A percentile compares a stretch with the other conserved stretches of the same genome.
phyloP scores from a whole-genome alignment of 2,888 invertebrate species.

The Plemyria rubiginata region DNA sequence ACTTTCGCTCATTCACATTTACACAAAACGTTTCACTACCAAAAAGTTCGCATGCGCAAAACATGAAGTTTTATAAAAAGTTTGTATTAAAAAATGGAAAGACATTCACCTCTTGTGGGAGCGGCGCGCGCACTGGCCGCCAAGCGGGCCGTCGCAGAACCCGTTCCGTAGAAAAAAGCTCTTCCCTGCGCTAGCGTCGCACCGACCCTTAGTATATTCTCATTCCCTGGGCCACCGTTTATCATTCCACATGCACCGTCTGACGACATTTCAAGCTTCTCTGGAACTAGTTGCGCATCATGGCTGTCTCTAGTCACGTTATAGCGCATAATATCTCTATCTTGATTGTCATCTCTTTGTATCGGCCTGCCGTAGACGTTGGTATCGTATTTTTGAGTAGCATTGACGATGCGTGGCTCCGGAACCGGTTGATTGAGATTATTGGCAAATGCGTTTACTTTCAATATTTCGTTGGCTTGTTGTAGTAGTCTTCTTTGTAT shows the following conservation, averaged over 20 bases:
- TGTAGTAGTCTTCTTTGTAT: conserved; percentile 75
- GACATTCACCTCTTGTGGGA: conserved; percentile 81
- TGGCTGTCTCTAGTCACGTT: conserved; percentile 54
- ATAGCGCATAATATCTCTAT: conserved; percentile 11
- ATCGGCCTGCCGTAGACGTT: conserved; percentile 68
- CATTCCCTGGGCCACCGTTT: conserved; percentile 72
- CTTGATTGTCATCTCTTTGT: conserved; percentile 56
- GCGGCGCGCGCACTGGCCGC: conserved; percentile 85
- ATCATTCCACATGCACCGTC: conserved; percentile 63
- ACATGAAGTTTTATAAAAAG: conserved; percentile 43
- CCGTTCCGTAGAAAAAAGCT: conserved; percentile 86
- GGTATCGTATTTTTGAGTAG: conserved; percentile 64
- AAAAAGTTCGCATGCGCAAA: conserved; percentile 40
- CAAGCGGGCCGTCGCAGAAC: conserved; percentile 83
- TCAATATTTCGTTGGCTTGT: conserved; percentile 79
- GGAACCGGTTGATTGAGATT: conserved; percentile 55
- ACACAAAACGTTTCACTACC: conserved; percentile 48
- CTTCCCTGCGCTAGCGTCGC: conserved; percentile 72
- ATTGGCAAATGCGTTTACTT: conserved; percentile 75
- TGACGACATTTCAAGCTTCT: conserved; percentile 71
- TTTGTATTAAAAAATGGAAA: conserved; percentile 60
- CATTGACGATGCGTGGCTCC: conserved; percentile 66
- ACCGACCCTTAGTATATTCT: conserved; percentile 79
- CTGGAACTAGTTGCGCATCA: conserved; percentile 76
- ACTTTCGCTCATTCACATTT: conserved; percentile 62